phyloP scores from a whole-genome alignment of 2,888 invertebrate species.

The Caprella mutica region DNA sequence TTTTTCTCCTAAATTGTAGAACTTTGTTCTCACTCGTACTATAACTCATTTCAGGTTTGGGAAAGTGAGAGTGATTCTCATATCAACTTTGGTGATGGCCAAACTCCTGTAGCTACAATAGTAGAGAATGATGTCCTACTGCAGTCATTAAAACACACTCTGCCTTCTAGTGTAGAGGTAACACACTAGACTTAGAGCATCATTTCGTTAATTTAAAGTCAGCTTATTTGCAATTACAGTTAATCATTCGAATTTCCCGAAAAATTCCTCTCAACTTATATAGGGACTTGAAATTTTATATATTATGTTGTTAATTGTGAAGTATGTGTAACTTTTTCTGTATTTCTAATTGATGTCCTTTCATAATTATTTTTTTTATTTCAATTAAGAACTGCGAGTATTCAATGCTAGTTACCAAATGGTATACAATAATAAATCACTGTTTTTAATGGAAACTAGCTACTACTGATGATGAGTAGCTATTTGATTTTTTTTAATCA shows the following conservation, averaged over 20 bases:
- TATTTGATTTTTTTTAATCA: not conserved
- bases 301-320: too few species aligned
- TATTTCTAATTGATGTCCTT: too few species aligned
- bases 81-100: conserved; percentile 69
- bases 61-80: conserved; percentile 80
- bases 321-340: too few species aligned
- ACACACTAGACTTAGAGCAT: too few species aligned
- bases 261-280: too few species aligned
- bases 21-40: not conserved
- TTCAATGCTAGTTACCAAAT: too few species aligned
- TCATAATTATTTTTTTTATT: too few species aligned
- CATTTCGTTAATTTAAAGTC: too few species aligned
- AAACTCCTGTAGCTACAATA: conserved; percentile 68
- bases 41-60: conserved; percentile 59
- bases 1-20: not conserved
- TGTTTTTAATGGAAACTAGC: not conserved
- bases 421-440: not conserved
- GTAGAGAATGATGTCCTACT: conserved; percentile 86
- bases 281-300: too few species aligned
- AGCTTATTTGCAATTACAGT: too few species aligned
- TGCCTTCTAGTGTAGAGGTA: conserved; percentile 41
- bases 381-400: too few species aligned
- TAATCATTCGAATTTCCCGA: too few species aligned
- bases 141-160: conserved; percentile 55
- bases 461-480: not conserved